Evolutionary conservation across 2,797 vertebrate species (phyloP), one percentile per base, ranked within the genome.

Genomic region (Myotis pilosus): DNA sequence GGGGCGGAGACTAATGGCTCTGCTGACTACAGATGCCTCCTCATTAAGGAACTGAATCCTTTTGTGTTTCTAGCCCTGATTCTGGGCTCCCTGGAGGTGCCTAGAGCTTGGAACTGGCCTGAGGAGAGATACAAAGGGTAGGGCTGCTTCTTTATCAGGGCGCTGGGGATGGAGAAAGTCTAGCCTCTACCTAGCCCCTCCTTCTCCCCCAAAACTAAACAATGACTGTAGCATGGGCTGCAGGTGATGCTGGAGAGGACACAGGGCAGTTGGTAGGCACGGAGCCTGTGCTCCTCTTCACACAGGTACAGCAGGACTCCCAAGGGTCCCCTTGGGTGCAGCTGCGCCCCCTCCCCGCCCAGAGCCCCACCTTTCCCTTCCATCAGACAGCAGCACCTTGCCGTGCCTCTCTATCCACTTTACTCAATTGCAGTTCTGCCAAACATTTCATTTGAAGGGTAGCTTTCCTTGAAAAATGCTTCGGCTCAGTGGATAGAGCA

Each of bases 21-120:
- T 79, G 87, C 94, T 33, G 92, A 95, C 92, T 93, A 74, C 97
- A 97, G 97, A 96, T 91, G 97, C 96, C 83, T 78, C 88, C 96
- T 97, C 96, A 87, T 97, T 96, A 97, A 93, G 75, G 92, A 94
- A 72, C 44, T 2, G 6, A 82, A 83, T 78, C 82, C 96, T 95
- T 96, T 95, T 96, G 96, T 96, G 93, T 76, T 91, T 92, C 90
- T 30, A 75, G 83, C 49, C 90, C 91, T 57, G 38, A 68, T 51
- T 49, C 94, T 44, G 38, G 87, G 85, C 57, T 96, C 94, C 93
- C 93, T 62, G 20, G 87, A 86, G 87, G 69, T 6, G 3, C 66
- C 88, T 16, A 38, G 51, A 81, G 84, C 74, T 25, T 47, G 96
- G 74, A 91, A 51, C 87, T 64, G 84, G 92, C 55, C 84, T 1